Evolutionary conservation across 2,113 vertebrate species (phyloP).

Genomic region (Platysteira castanea): DNA sequence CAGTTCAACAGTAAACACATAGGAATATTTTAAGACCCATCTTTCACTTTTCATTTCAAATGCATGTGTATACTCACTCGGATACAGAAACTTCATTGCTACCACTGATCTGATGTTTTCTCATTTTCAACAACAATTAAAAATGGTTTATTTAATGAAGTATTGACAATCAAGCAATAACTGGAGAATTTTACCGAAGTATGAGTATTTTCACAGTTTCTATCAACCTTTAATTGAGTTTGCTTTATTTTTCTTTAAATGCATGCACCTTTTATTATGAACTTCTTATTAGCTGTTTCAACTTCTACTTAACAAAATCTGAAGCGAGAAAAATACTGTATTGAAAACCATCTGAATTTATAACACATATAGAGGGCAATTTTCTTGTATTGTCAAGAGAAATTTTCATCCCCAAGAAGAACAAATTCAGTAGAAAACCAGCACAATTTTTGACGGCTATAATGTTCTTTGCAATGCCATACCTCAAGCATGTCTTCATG

Average conservation of each 20-base stretch:
- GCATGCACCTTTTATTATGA: background rate
- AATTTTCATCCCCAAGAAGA: background rate
- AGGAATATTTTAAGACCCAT: background rate
- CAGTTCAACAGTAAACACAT: background rate
- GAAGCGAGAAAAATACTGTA: background rate
- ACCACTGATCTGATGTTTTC: background rate
- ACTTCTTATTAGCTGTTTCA: background rate
- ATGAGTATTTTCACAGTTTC: background rate
- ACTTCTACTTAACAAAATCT: background rate
- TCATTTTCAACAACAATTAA: background rate
- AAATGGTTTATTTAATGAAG: background rate
- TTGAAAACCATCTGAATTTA: background rate
- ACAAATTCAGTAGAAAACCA: background rate
- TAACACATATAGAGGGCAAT: background rate
- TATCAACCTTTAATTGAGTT: background rate
- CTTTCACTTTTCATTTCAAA: background rate
- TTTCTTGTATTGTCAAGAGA: background rate
- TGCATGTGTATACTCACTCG: background rate
- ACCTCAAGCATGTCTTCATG: constrained; percentile 91
- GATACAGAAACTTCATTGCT: background rate
- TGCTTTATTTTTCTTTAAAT: background rate
- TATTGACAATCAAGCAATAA: background rate
- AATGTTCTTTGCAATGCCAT: background rate
- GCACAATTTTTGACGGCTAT: background rate
- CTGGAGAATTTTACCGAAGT: background rate